These are phyloP conservation scores for Sericinus montela DNA, from an alignment of 2,888 invertebrate genomes.

Conservation along the genomic window DNA sequence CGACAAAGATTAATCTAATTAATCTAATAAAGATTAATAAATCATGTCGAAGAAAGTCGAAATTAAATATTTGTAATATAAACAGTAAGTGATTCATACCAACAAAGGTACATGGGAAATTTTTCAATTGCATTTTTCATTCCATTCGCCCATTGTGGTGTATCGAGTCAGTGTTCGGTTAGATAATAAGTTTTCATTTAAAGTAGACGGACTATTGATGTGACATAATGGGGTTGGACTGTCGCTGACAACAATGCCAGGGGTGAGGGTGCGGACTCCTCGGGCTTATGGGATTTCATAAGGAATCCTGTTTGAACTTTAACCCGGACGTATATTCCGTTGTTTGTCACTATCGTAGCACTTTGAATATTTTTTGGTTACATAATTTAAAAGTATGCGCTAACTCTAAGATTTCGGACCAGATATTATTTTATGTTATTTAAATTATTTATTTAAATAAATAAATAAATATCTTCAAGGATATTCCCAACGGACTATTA, in stretches of 20 bases:
- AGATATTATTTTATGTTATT: too few species aligned
- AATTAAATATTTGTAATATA: too few species aligned
- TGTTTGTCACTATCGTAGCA: conserved; percentile 1
- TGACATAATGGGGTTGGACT: conserved; percentile 24
- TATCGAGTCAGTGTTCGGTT: conserved; percentile 21
- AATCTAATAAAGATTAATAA: too few species aligned
- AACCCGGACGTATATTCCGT: background rate
- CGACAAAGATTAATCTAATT: too few species aligned
- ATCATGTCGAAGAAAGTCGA: too few species aligned
- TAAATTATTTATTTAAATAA: too few species aligned
- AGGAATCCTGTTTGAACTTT: conserved; percentile 16
- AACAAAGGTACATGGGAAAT: background rate
- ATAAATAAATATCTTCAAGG: too few species aligned
- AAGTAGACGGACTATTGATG: conserved; percentile 31
- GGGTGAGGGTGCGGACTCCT: conserved; percentile 21
- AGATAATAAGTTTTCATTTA: conserved; percentile 44
- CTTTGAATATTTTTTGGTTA: too few species aligned
- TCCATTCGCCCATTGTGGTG: conserved; percentile 15
- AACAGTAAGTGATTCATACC: too few species aligned
- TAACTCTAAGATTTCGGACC: too few species aligned
- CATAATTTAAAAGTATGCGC: too few species aligned
- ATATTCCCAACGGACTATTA: too few species aligned
- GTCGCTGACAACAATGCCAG: conserved; percentile 27
- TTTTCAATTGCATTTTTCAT: background rate
- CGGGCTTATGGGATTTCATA: conserved; percentile 17